Conservation (phyloP, 2,797 vertebrate genomes). For the Sebastes miniatus region DNA sequence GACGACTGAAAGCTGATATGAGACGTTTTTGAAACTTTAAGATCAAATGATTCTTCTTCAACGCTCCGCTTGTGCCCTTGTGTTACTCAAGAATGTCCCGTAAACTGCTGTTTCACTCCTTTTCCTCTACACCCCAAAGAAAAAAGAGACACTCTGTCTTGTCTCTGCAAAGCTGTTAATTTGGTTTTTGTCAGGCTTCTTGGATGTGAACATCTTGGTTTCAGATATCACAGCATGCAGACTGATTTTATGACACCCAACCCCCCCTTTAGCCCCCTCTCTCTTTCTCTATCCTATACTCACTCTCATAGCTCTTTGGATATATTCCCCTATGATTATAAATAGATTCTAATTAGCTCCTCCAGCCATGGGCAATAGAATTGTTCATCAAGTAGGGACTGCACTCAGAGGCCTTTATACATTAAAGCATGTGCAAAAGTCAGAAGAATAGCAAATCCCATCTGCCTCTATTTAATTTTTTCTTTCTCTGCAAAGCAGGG, state of each 20-base stretch:
- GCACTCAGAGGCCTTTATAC: conserved; percentile 57
- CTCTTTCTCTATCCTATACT: conserved; percentile 26
- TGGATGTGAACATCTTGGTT: conserved; percentile 37
- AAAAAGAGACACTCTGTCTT: conserved; percentile 2
- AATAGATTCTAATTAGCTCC: conserved; percentile 83
- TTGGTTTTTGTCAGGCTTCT: conserved; percentile 40
- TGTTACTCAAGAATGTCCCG: conserved; percentile 6
- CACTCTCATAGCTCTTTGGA: conserved; percentile 58
- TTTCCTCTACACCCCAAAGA: neutral
- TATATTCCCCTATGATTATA: conserved; percentile 79
- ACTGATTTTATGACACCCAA: conserved; percentile 34
- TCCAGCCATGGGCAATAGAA: conserved; percentile 74
- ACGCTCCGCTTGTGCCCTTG: conserved; percentile 4
- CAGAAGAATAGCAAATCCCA: conserved; percentile 63
- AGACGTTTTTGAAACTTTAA: conserved; percentile 47
- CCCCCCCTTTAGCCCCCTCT: conserved; percentile 12
- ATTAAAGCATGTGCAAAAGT: conserved; percentile 63
- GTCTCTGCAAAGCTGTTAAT: conserved; percentile 36
- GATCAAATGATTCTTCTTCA: conserved; percentile 13
- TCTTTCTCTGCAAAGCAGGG: conserved; percentile 9
- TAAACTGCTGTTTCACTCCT: conserved; percentile 25
- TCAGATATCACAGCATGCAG: conserved; percentile 39
- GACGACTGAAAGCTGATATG: neutral
- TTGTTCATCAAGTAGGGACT: conserved; percentile 73
- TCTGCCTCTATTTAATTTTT: conserved; percentile 46